A percentile compares a stretch with the other conserved stretches of the same genome.
Conservation (phyloP, 2,113 vertebrate species). For the Telmatochromis sp. region DNA sequence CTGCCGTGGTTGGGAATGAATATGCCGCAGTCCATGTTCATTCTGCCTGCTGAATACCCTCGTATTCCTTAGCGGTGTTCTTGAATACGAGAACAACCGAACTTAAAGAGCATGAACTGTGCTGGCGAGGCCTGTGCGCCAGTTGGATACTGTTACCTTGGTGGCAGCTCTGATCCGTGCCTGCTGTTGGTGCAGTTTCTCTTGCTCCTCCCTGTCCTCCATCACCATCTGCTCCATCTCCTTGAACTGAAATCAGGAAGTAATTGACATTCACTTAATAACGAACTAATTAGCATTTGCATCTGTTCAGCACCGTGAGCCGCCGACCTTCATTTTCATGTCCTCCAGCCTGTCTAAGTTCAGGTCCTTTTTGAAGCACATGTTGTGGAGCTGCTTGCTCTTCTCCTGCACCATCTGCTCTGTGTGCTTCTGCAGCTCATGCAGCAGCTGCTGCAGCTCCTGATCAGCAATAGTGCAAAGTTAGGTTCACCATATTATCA, state of each 20-base stretch:
- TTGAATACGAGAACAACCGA: neutral
- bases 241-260: conserved; percentile 10
- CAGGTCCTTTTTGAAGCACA: neutral
- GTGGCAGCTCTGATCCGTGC: neutral
- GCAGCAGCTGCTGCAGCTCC: conserved; percentile 14
- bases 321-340: conserved; percentile 36
- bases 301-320: neutral
- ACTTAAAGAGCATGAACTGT: neutral
- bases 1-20: neutral
- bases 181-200: conserved; percentile 3
- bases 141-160: conserved; percentile 27
- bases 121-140: neutral
- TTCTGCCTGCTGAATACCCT: neutral
- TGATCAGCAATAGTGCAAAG: neutral
- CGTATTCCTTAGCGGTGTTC: neutral
- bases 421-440: neutral
- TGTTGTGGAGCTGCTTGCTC: neutral
- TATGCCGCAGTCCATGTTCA: neutral
- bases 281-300: neutral
- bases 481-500: neutral
- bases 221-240: conserved; percentile 44
- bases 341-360: conserved; percentile 25
- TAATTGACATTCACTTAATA: neutral
- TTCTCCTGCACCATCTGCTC: conserved; percentile 21
- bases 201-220: conserved; percentile 44